Evolutionary conservation across 2,797 vertebrate species (phyloP).

Genomic region (Cyclura pinguis): DNA sequence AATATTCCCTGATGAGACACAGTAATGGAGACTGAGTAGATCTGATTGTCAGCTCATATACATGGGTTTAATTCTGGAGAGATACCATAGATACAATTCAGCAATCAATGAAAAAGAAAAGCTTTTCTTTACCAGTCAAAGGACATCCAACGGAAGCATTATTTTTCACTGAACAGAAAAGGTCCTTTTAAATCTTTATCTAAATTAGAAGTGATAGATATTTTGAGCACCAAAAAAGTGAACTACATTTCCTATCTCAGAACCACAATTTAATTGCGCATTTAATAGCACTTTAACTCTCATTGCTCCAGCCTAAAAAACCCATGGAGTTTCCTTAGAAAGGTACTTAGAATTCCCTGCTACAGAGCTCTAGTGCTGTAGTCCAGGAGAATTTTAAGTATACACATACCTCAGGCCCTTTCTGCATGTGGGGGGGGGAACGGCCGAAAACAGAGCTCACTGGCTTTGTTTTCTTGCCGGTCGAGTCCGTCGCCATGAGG

Average conservation of each 20-base stretch:
- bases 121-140: too few relatives aligned
- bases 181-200: neutral
- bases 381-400: too few relatives aligned
- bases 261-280: neutral
- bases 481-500: too few relatives aligned
- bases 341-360: too few relatives aligned
- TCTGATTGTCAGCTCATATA: slow-evolving; percentile 24
- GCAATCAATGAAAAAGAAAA: neutral
- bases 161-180: neutral
- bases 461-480: too few relatives aligned
- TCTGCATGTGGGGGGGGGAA: too few relatives aligned
- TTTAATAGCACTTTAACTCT: neutral
- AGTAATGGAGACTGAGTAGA: slow-evolving; percentile 31
- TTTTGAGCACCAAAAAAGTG: neutral
- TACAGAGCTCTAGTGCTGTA: too few relatives aligned
- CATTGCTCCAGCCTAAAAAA: too few relatives aligned
- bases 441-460: too few relatives aligned
- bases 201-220: neutral
- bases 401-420: too few relatives aligned
- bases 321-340: too few relatives aligned
- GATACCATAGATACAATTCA: neutral
- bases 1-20: slow-evolving; percentile 26
- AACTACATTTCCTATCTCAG: neutral
- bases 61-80: neutral
- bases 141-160: neutral